phyloP scores from a whole-genome alignment of 2,888 invertebrate species.

The Cynaeus angustus region DNA sequence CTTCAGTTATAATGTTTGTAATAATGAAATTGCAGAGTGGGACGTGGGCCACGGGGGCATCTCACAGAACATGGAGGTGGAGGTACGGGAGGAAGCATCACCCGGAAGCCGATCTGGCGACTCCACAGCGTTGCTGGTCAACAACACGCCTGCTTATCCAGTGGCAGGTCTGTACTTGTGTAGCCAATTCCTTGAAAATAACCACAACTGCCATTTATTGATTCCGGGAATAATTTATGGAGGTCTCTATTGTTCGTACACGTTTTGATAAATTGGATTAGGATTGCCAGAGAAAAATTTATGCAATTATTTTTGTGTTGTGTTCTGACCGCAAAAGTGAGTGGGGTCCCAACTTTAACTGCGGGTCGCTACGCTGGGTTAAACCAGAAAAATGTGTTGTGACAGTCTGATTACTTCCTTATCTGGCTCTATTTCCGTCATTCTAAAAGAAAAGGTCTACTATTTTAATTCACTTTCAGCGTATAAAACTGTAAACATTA shows the following conservation, averaged over 20 bases:
- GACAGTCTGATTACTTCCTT: too few species aligned
- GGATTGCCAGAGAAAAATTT: slow-evolving; percentile 6
- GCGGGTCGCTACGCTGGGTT: too few species aligned
- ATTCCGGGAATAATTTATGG: neutral
- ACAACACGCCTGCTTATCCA: slow-evolving; percentile 66
- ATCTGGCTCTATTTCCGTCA: too few species aligned
- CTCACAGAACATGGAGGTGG: slow-evolving; percentile 70
- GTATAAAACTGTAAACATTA: too few species aligned
- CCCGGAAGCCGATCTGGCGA: slow-evolving; percentile 58
- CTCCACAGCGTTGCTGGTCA: slow-evolving; percentile 66
- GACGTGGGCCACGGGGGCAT: slow-evolving; percentile 69
- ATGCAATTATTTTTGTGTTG: slow-evolving; percentile 4
- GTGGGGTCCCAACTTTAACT: too few species aligned
- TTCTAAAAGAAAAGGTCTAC: too few species aligned
- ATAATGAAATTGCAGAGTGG: slow-evolving; percentile 66
- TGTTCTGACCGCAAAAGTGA: neutral
- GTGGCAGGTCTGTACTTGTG: slow-evolving; percentile 60
- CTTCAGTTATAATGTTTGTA: neutral
- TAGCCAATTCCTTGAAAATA: too few species aligned
- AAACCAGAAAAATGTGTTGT: too few species aligned
- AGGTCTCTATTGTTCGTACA: neutral
- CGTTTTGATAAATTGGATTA: neutral
- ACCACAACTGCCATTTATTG: too few species aligned
- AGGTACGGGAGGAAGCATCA: slow-evolving; percentile 67
- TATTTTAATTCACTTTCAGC: too few species aligned